These are phyloP conservation scores for Trinorchestia longiramus DNA, from an alignment of 1,140 invertebrate species.

Conservation along the genomic window DNA sequence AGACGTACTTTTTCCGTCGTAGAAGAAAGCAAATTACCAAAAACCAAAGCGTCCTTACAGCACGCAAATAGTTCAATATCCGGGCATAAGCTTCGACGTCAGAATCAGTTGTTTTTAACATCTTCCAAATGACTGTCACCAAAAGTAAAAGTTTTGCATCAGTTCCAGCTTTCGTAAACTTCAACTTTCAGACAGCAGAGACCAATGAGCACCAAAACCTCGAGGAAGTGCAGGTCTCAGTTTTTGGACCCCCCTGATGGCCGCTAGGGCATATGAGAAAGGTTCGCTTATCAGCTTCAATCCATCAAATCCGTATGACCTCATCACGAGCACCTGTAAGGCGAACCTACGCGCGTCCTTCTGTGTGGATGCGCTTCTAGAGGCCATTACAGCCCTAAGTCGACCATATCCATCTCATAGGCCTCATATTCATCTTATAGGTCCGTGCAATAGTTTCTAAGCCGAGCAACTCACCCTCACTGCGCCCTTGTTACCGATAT, in stretches of 20 bases:
- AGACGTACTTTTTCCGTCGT: too few relatives aligned
- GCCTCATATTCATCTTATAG: neutral
- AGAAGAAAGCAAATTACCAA: too few relatives aligned
- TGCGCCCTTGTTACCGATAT: neutral
- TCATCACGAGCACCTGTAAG: slow-evolving; percentile 23
- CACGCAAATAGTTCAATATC: too few relatives aligned
- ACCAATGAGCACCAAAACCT: neutral
- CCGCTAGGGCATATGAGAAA: neutral
- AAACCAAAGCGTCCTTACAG: too few relatives aligned
- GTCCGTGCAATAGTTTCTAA: neutral
- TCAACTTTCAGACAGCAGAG: too few relatives aligned
- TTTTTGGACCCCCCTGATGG: neutral
- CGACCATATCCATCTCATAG: slow-evolving; percentile 37
- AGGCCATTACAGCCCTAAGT: neutral
- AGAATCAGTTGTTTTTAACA: too few relatives aligned
- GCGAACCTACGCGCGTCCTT: neutral
- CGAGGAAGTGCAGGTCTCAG: neutral
- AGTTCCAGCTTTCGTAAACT: too few relatives aligned
- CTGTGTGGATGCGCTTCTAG: neutral
- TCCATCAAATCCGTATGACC: neutral
- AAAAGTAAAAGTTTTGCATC: too few relatives aligned
- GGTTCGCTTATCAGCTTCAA: neutral
- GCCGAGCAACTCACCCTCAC: neutral
- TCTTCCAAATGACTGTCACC: too few relatives aligned
- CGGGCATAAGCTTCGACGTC: too few relatives aligned